Evolutionary conservation across 2,113 vertebrate genomes (phyloP).

Genomic region (Aegotheles bennettii): DNA sequence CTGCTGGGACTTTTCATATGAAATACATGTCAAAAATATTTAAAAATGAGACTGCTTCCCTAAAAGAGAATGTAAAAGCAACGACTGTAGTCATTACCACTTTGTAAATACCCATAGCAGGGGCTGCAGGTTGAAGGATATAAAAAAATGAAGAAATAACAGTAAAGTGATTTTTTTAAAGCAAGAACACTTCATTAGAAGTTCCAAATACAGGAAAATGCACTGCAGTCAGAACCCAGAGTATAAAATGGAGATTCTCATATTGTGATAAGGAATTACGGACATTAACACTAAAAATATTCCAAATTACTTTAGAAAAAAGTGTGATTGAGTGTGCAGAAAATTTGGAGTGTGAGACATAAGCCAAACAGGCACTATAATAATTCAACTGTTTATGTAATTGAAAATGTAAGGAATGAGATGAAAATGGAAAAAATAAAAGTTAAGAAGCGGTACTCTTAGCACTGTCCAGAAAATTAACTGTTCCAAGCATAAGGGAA

Average conservation of each 20-base stretch:
- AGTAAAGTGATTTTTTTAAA: neutral
- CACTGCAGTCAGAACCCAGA: neutral
- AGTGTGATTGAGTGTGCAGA: neutral
- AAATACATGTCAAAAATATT: neutral
- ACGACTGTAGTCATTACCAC: neutral
- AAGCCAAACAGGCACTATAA: neutral
- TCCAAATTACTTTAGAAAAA: neutral
- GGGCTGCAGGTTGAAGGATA: neutral
- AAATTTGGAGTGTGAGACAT: neutral
- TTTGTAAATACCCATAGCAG: neutral
- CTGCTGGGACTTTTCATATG: neutral
- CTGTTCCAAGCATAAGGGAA: neutral
- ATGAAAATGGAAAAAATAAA: neutral
- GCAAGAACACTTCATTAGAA: neutral
- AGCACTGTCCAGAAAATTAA: neutral
- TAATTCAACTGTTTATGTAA: neutral
- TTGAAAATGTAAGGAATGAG: neutral
- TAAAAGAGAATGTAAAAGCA: neutral
- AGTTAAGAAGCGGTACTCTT: neutral
- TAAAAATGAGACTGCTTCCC: neutral
- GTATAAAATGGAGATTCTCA: neutral
- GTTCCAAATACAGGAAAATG: neutral
- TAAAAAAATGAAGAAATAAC: neutral
- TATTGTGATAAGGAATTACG: neutral
- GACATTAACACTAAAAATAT: neutral